Base-by-base conservation (phyloP, 92 coral and sea anemone species). In the Paramuricea clavata region DNA sequence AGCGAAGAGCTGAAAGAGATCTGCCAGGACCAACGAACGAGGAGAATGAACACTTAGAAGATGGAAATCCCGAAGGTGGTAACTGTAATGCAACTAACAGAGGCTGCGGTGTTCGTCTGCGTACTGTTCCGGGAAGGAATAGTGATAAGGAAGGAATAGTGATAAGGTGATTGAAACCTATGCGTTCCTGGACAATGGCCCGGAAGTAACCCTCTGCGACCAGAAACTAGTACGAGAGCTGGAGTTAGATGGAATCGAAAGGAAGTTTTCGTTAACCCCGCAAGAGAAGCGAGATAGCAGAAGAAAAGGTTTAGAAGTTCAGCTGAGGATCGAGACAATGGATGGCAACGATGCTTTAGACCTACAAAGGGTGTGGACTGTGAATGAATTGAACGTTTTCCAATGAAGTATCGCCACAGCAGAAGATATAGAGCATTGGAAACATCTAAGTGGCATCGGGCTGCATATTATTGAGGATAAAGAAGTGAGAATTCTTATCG, bases 131-230 rank as follows among this genome's bases (percentile, higher is more conserved):
- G 17, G 93, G 88, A 21, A 87, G 31, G 72, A 87, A 76, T 12
- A 83, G 10, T 4, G 44, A 10, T 4, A 49, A 54, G 61, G 73
- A 12, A 6, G 6, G 36, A 87, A 68, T 21, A 52, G n/a, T 5
- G 71, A 31, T 75, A 71, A 57, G 62, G 43, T 43, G 13, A 76
- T 87, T 57, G 56, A 33, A 33, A 88, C 89, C 0, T 83, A 91
- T 49, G 94, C 92, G 12, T 76, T 91, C 25, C 74, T 88, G 19
- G 93, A 90, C 39, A 82, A 25, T 32, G 86, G 93, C 17, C 81
- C 91, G 5, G 88, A 69, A 69, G 86, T 88, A 0, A 74, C 94
- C 5, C 56, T 88, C 39, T 87, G 94, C 43, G 74, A 69, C 27
- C 47, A 83, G 30, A 52, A 57, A 5, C 39, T 91, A 15, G 86